Conservation (phyloP, 2,888 invertebrate genomes). For the Oscheius sp. region DNA sequence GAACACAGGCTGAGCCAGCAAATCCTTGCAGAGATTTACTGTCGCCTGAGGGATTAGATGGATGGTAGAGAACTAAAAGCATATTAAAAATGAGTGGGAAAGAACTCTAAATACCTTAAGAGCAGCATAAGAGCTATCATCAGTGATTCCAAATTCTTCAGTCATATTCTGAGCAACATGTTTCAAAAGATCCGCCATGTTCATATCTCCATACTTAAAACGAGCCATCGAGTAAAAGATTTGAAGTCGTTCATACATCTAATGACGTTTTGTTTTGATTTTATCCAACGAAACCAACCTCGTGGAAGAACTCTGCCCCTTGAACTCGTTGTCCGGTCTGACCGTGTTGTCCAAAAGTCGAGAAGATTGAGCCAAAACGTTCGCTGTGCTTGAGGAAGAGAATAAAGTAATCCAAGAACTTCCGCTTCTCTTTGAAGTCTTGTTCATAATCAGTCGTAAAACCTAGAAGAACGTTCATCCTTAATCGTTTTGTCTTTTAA, state of each 20-base stretch:
- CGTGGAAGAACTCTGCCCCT: conserved; percentile 4
- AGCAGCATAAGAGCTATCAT: not conserved
- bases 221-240: not conserved
- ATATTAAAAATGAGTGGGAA: not conserved
- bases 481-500: not conserved
- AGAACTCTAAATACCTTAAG: not conserved
- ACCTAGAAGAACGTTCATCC: not conserved
- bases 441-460: not conserved
- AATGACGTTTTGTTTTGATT: not conserved
- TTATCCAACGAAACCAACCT: not conserved
- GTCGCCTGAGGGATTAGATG: not conserved
- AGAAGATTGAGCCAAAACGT: not conserved
- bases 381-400: conserved; percentile 27
- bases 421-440: conserved; percentile 14
- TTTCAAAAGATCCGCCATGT: not conserved
- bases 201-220: too few relatives aligned
- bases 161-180: not conserved
- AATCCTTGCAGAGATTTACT: not conserved
- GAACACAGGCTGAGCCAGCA: not conserved
- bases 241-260: conserved; percentile 10
- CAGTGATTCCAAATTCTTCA: not conserved
- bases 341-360: not conserved
- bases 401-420: conserved; percentile 14
- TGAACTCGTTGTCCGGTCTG: not conserved
- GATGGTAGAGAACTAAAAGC: not conserved